Base-by-base conservation (phyloP, 2,797 vertebrate species). In the Mus minutoides region DNA sequence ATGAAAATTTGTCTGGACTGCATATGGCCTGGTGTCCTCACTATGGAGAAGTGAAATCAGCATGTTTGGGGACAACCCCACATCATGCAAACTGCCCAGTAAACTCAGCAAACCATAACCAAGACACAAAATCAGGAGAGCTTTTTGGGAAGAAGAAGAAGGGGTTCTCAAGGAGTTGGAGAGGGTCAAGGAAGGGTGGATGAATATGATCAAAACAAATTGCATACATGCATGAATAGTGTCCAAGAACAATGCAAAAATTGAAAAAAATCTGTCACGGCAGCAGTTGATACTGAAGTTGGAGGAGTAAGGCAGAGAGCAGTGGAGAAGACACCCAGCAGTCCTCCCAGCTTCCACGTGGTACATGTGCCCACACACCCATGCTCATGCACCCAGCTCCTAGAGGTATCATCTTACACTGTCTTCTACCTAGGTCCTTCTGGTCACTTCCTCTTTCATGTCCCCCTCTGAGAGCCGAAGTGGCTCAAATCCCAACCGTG, bases 381-480 rank as follows among this genome's bases (percentile, higher is more conserved):
- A 13, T 31, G 16, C 3, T 7, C 26, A 29, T 2, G 7, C 76
- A 19, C 46, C 54, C 9, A 29, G 16, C 40, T 17, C n/a, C 40
- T 22, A 0, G 58, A 43, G 26, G 52, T 3, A 2, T 43, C 62
- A 29, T 6, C 4, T 7, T 52, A 14, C 93, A 46, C 49, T 46
- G 87, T 93, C 17, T 82, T 31, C 34, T 29, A 2, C 87, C 62
- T 90, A 99, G 99, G 99, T 99, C 84, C 98, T 99, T 90, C 96
- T 99, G 95, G 99, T 99, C 31, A 99, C 98, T 0, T 99, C 99
- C 0, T 99, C 99, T 40, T 99, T 99, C 97, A 99, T 99, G 99
- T 99, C 99, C 7, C 99, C 99, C 6, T 99, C 99, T 0, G 99
- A 99, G 98, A 99, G 99, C 97, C 99, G 99, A 1, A 99, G 97